These are phyloP conservation scores for Margaritifera margaritifera DNA, from an alignment of 2,888 invertebrate species.

Conservation along the genomic window DNA sequence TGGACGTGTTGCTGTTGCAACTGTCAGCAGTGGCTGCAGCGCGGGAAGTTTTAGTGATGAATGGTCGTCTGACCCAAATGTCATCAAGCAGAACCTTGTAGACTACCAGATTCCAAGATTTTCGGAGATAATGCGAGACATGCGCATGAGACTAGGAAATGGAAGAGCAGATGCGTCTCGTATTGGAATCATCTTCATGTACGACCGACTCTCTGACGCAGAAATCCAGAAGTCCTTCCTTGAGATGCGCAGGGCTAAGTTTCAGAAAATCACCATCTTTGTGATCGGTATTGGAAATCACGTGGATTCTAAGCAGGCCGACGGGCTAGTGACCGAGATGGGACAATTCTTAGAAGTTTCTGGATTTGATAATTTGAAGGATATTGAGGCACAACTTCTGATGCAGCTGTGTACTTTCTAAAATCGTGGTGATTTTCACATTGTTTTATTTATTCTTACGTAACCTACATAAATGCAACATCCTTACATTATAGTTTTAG, in stretches of 20 bases:
- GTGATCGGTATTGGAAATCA: constrained; percentile 43
- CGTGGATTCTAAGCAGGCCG: constrained; percentile 20
- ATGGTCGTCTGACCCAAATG: constrained; percentile 12
- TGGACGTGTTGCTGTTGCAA: constrained; percentile 19
- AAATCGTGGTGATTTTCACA: too few relatives aligned
- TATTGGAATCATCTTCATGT: constrained; percentile 33
- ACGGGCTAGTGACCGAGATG: constrained; percentile 19
- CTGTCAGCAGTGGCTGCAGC: constrained; percentile 27
- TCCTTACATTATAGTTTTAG: too few relatives aligned
- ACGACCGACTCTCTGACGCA: constrained; percentile 14
- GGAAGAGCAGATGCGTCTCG: constrained; percentile 24
- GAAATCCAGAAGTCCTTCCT: constrained; percentile 26
- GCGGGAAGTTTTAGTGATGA: constrained; percentile 13
- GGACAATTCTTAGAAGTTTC: constrained; percentile 20
- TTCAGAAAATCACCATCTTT: constrained; percentile 35
- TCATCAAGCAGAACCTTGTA: constrained; percentile 14
- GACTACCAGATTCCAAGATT: constrained; percentile 20
- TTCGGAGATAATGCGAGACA: constrained; percentile 23
- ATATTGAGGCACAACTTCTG: constrained; percentile 18
- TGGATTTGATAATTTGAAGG: constrained; percentile 21
- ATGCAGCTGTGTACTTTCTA: constrained; percentile 17
- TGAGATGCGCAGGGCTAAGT: constrained; percentile 35
- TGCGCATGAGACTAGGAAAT: constrained; percentile 29
- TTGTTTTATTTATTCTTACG: too few relatives aligned
- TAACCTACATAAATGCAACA: too few relatives aligned